Evolutionary conservation across 2,888 invertebrate genomes (phyloP), one percentile per base, ranked within the genome.

Genomic region (Cataglyphis albicans): DNA sequence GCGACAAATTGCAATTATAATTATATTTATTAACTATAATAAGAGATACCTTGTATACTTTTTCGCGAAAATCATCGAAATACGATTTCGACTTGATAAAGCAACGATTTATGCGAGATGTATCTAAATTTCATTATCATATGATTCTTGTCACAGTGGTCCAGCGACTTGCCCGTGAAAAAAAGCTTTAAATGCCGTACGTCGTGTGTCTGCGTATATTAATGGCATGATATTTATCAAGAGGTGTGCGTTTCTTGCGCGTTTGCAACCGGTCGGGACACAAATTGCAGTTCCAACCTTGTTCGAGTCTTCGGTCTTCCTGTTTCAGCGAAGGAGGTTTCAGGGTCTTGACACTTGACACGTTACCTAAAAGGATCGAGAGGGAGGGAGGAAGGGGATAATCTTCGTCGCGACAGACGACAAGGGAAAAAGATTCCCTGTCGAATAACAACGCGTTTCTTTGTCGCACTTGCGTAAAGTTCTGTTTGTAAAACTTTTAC

Each of bases 291-390:
- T 75, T 86, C 74, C 86, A 86, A 78, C 88, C 88, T 88, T 89
- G 68, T 83, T 85, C 80, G 81, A 75, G 63, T 59, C 84, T 78
- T 61, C 82, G 48, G 61, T 86, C 89, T 88, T 89, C 88, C 88
- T 73, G 90, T 61, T 84, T 57, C 84, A 52, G 32, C 76, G 82
- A 89, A 90, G 76, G 90, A 90, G 89, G 89, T 90, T 89, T 89
- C 86, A 89, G 87, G 87, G 89, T 90, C 90, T 89, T 83, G 88
- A 88, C 89, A 85, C 82, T 73, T 82, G 86, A 89, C 81, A 84
- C 76, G 72, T 83, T 75, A 61, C 82, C 32, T 73, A 67, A 78
- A 86, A 86, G 80, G 68, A 86, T 76, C 64, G 75, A 18, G 59
- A 5, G 6, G 18, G 48, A 18, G 7, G 52, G 52, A 7, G 18